Conservation (phyloP, 2,888 invertebrate genomes). For the Celastrina argiolus region DNA sequence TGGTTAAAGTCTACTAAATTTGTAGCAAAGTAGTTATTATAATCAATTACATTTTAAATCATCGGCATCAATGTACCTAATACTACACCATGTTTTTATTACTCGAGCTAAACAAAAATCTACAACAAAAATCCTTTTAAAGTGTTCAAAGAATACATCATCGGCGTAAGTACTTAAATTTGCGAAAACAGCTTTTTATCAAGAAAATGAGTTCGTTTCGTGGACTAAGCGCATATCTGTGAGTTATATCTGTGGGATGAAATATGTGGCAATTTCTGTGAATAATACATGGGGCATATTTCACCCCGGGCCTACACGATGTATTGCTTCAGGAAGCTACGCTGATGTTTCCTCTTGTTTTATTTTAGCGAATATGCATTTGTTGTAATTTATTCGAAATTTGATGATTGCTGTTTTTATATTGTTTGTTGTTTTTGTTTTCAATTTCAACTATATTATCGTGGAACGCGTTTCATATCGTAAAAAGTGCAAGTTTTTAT, state of each 20-base stretch:
- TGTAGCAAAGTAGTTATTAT: too few relatives aligned
- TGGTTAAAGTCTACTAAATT: too few relatives aligned
- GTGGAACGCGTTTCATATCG: too few relatives aligned
- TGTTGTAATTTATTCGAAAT: constrained; percentile 7
- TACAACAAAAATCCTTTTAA: background rate
- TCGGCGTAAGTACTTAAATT: background rate
- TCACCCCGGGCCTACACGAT: constrained; percentile 57
- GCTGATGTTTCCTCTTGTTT: constrained; percentile 48
- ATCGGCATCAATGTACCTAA: too few relatives aligned
- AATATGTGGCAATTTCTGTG: constrained; percentile 80
- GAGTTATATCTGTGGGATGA: constrained; percentile 77
- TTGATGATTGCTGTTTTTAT: too few relatives aligned
- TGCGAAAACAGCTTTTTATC: constrained; percentile 24
- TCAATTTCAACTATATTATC: too few relatives aligned
- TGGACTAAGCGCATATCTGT: constrained; percentile 56
- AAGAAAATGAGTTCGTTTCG: constrained; percentile 24
- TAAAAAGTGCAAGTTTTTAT: too few relatives aligned
- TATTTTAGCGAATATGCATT: constrained; percentile 32
- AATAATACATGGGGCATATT: constrained; percentile 80
- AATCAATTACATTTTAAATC: too few relatives aligned
- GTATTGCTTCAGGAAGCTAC: constrained; percentile 43
- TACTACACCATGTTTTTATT: too few relatives aligned
- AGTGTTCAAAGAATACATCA: background rate
- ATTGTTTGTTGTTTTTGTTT: too few relatives aligned
- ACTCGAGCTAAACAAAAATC: too few relatives aligned